These are phyloP conservation scores for Hipposideros larvatus DNA, from an alignment of 2,797 vertebrate genomes.

Conservation along the genomic window DNA sequence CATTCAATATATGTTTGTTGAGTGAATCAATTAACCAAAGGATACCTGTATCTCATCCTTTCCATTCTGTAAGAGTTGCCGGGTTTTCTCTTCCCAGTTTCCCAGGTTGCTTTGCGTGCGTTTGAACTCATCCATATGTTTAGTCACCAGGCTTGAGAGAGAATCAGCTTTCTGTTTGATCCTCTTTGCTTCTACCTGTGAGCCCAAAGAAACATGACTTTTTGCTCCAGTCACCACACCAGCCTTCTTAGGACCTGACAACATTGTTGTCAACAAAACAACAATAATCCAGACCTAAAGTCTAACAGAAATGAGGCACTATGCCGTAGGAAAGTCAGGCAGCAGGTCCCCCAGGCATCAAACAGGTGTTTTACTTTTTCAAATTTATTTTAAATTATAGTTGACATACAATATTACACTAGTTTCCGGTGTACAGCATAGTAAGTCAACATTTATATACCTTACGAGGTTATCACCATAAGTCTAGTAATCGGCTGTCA, in stretches of 20 bases:
- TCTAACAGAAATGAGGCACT: neutral
- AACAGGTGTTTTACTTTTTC: neutral
- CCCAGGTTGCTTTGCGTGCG: slow-evolving; percentile 78
- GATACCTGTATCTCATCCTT: slow-evolving; percentile 86
- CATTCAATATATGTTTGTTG: neutral
- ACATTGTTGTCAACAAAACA: neutral
- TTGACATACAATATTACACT: neutral
- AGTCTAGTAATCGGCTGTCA: neutral
- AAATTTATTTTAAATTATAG: neutral
- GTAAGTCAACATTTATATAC: neutral
- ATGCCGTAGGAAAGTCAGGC: neutral
- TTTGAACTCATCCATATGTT: slow-evolving; percentile 80
- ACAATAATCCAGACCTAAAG: neutral
- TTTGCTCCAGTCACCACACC: neutral
- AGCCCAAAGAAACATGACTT: slow-evolving; percentile 23
- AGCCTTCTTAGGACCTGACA: neutral
- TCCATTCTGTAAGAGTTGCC: slow-evolving; percentile 82
- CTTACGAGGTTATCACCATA: neutral
- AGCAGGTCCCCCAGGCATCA: neutral
- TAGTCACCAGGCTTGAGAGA: slow-evolving; percentile 83
- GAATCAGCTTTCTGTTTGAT: slow-evolving; percentile 83
- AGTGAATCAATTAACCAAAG: neutral
- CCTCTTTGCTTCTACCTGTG: slow-evolving; percentile 84
- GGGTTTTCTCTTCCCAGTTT: slow-evolving; percentile 86
- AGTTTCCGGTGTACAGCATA: neutral